Conservation (phyloP, 2,797 vertebrate species). For the Pseudochirops corinnae region DNA sequence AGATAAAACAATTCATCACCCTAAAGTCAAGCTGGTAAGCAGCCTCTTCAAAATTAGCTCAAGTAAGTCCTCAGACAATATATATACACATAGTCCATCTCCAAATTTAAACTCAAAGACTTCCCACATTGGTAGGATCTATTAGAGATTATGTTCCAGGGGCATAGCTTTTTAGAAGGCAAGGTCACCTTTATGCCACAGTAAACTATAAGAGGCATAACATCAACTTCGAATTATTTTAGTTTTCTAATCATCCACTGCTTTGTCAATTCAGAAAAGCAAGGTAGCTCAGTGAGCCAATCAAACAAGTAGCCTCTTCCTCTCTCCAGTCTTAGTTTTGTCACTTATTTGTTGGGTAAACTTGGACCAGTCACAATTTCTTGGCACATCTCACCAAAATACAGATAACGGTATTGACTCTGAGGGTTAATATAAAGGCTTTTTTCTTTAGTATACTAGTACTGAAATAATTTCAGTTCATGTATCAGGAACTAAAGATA, state of each 20-base stretch:
- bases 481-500: constrained; percentile 28
- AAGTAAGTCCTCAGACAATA: neutral
- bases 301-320: neutral
- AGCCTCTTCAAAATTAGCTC: neutral
- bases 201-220: neutral
- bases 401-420: neutral
- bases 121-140: neutral
- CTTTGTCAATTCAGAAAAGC: constrained; percentile 18
- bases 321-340: constrained; percentile 33
- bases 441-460: constrained; percentile 18
- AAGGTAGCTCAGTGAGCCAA: neutral
- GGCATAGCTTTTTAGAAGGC: neutral
- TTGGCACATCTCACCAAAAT: constrained; percentile 27
- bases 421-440: constrained; percentile 11
- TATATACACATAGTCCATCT: neutral
- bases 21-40: neutral
- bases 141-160: neutral
- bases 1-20: neutral
- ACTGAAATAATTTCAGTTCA: constrained; percentile 30
- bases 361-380: constrained; percentile 44
- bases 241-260: constrained; percentile 25
- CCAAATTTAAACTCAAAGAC: neutral
- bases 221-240: constrained; percentile 26
- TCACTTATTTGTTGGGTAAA: constrained; percentile 28
- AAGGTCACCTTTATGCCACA: neutral